Percentiles rank a stretch among this genome's conserved stretches.
These are phyloP conservation scores for Folsomia manolachei DNA, from an alignment of 2,888 invertebrate species.

Conservation along the genomic window DNA sequence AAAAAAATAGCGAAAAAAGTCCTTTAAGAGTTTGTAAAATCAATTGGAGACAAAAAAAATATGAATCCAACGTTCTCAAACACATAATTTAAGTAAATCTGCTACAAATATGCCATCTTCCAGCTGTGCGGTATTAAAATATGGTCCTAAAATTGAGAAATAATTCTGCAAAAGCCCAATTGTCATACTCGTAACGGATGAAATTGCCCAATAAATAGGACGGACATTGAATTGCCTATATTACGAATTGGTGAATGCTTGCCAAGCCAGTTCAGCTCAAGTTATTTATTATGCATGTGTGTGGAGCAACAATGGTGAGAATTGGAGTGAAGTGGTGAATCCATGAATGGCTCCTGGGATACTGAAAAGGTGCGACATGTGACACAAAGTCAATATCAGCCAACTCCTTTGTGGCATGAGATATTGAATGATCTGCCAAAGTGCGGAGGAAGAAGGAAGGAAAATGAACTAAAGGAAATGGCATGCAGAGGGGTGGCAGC, in stretches of 20 bases:
- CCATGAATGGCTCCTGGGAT: neutral
- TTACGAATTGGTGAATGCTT: neutral
- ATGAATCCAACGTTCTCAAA: too few species aligned
- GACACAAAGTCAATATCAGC: neutral
- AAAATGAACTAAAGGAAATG: neutral
- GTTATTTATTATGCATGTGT: neutral
- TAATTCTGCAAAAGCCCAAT: neutral
- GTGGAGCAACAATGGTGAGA: neutral
- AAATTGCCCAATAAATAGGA: neutral
- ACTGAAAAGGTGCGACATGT: conserved; percentile 1
- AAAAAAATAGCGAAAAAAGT: too few species aligned
- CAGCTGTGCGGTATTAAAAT: neutral
- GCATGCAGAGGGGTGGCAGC: too few species aligned
- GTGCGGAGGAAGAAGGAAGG: neutral
- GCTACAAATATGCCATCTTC: neutral
- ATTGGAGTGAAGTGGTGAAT: neutral
- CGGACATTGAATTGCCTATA: neutral
- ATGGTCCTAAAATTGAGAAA: neutral
- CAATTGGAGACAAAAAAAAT: too few species aligned
- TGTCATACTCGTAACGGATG: neutral
- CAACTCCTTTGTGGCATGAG: conserved; percentile 10
- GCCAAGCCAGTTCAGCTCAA: too few species aligned
- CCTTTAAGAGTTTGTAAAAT: too few species aligned
- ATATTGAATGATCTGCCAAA: conserved; percentile 20
- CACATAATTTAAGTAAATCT: too few species aligned